Evolutionary conservation across 2,113 vertebrate genomes (phyloP).

Genomic region (Oncorhynchus gorbuscha): DNA sequence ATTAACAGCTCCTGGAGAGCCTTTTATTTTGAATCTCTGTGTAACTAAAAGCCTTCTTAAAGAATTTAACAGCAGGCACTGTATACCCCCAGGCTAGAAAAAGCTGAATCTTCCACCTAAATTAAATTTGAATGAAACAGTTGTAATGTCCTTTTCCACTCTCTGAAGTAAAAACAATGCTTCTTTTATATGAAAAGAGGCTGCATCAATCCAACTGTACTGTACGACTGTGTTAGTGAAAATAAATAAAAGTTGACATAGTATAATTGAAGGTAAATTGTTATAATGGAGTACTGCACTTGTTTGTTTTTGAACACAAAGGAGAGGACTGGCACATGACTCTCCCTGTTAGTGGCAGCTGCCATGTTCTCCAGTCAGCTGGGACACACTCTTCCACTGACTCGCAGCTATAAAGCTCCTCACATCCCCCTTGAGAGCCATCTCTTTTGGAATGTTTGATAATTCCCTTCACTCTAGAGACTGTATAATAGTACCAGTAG

Average conservation of each 20-base stretch:
- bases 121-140: constrained; percentile 76
- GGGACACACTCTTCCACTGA: constrained; percentile 62
- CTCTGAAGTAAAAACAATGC: constrained; percentile 63
- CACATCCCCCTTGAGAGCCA: constrained; percentile 54
- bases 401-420: constrained; percentile 60
- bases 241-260: constrained; percentile 63
- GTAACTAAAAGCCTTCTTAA: constrained; percentile 72
- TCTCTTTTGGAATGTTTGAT: constrained; percentile 62
- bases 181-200: constrained; percentile 40
- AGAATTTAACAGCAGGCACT: constrained; percentile 65
- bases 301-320: constrained; percentile 72
- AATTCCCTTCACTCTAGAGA: constrained; percentile 46
- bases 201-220: constrained; percentile 47
- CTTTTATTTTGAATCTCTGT: constrained; percentile 53
- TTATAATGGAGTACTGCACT: constrained; percentile 59
- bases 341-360: constrained; percentile 76
- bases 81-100: constrained; percentile 64
- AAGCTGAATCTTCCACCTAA: constrained; percentile 64
- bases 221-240: constrained; percentile 47
- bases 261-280: constrained; percentile 73
- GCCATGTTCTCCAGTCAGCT: constrained; percentile 69
- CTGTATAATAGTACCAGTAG: constrained; percentile 42
- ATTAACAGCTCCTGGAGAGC: constrained; percentile 38
- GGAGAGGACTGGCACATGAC: constrained; percentile 64
- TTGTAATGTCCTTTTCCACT: constrained; percentile 59